phyloP scores from a whole-genome alignment of 2,797 vertebrate species.

The Alosa sapidissima region DNA sequence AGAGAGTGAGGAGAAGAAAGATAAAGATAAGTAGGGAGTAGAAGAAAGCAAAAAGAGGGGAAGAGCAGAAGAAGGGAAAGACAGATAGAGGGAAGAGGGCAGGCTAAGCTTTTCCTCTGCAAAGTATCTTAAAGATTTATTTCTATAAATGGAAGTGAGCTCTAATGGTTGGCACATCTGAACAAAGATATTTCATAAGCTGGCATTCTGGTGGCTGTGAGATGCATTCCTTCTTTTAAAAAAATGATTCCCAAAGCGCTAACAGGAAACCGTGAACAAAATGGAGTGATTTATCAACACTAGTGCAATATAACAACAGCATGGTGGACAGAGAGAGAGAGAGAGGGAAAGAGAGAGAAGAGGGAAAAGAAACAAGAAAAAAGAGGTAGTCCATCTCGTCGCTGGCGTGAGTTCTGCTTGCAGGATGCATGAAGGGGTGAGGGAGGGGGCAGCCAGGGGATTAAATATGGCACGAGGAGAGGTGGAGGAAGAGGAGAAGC shows the following conservation, averaged over 20 bases:
- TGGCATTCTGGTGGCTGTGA: background rate
- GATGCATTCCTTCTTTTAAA: background rate
- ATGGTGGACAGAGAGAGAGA: background rate
- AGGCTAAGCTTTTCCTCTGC: constrained; percentile 37
- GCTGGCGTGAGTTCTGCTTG: background rate
- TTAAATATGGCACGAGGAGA: background rate
- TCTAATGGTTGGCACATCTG: background rate
- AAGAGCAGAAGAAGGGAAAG: background rate
- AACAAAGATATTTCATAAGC: constrained; percentile 33
- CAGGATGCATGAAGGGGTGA: background rate
- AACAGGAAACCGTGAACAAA: background rate
- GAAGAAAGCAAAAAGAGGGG: background rate
- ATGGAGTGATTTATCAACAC: background rate
- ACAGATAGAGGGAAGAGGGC: background rate
- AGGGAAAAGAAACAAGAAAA: background rate
- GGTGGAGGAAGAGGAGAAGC: background rate
- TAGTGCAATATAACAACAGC: background rate
- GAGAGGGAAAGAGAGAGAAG: constrained; percentile 19
- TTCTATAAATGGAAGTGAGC: constrained; percentile 45
- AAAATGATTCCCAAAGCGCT: background rate
- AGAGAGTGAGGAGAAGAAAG: background rate
- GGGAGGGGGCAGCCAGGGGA: background rate
- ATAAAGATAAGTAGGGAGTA: background rate
- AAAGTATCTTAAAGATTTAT: constrained; percentile 45
- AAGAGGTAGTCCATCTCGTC: background rate